phyloP scores from a whole-genome alignment of 2,797 vertebrate species.

The Chelon labrosus region DNA sequence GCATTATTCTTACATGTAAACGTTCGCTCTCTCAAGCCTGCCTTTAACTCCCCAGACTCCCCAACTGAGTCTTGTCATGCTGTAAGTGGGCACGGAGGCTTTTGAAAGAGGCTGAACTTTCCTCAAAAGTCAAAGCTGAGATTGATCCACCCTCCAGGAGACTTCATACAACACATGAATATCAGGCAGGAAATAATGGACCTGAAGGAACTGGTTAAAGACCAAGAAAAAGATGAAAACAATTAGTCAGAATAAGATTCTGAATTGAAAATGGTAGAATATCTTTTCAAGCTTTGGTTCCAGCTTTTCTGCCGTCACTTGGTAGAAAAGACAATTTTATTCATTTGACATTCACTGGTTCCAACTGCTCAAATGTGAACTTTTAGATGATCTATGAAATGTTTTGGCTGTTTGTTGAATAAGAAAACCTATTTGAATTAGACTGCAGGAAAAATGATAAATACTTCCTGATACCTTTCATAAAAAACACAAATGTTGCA shows the following conservation, averaged over 20 bases:
- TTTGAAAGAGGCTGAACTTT: conserved; percentile 32
- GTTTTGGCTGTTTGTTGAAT: too few species aligned
- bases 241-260: too few species aligned
- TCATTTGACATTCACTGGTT: too few species aligned
- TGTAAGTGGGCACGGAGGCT: conserved; percentile 23
- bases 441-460: too few species aligned
- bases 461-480: not conserved
- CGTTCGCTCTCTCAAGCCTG: conserved; percentile 49
- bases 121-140: conserved; percentile 43
- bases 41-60: conserved; percentile 41
- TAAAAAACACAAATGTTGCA: not conserved
- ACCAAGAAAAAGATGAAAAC: not conserved
- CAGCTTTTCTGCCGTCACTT: too few species aligned
- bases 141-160: not conserved
- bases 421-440: too few species aligned
- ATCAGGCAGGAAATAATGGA: not conserved
- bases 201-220: not conserved
- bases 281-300: too few species aligned
- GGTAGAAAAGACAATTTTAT: too few species aligned
- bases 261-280: too few species aligned
- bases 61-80: conserved; percentile 26
- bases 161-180: not conserved
- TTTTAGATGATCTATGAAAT: too few species aligned
- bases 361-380: not conserved
- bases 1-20: conserved; percentile 60